Percentiles rank a stretch among this genome's conserved stretches.
These are phyloP conservation scores for Nyctereutes procyonoides DNA, from an alignment of 2,113 vertebrate genomes.

Conservation along the genomic window DNA sequence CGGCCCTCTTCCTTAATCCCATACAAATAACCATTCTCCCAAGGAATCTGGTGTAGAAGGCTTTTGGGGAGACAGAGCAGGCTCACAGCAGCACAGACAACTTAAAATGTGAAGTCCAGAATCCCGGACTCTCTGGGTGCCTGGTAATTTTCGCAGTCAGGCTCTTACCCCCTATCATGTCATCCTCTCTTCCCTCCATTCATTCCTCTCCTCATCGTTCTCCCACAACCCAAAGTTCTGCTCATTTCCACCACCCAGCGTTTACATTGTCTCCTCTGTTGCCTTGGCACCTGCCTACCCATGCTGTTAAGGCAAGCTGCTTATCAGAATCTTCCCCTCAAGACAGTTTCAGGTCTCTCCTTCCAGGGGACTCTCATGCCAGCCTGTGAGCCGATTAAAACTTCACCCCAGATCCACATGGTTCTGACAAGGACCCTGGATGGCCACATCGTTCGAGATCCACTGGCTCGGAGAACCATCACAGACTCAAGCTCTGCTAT, in stretches of 20 bases:
- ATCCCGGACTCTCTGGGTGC: neutral
- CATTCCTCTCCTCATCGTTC: neutral
- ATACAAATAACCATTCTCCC: slow-evolving; percentile 11
- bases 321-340: slow-evolving; percentile 59
- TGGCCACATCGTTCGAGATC: neutral
- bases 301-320: slow-evolving; percentile 42
- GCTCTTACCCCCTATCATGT: neutral
- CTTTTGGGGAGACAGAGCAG: neutral
- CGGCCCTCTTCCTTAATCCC: neutral
- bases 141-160: slow-evolving; percentile 43
- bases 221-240: neutral
- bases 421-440: slow-evolving; percentile 63
- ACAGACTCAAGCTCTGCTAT: slow-evolving; percentile 53
- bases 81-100: neutral
- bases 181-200: neutral
- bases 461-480: slow-evolving; percentile 47
- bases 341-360: slow-evolving; percentile 32
- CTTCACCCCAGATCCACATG: slow-evolving; percentile 60
- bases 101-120: neutral
- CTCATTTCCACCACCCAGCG: neutral
- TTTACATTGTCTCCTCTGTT: slow-evolving; percentile 5
- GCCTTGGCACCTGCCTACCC: slow-evolving; percentile 40
- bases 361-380: slow-evolving; percentile 44
- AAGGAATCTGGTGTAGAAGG: neutral
- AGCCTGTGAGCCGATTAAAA: slow-evolving; percentile 60